Evolutionary conservation across 2,888 invertebrate genomes (phyloP).

Genomic region (Nomada ruficornis): DNA sequence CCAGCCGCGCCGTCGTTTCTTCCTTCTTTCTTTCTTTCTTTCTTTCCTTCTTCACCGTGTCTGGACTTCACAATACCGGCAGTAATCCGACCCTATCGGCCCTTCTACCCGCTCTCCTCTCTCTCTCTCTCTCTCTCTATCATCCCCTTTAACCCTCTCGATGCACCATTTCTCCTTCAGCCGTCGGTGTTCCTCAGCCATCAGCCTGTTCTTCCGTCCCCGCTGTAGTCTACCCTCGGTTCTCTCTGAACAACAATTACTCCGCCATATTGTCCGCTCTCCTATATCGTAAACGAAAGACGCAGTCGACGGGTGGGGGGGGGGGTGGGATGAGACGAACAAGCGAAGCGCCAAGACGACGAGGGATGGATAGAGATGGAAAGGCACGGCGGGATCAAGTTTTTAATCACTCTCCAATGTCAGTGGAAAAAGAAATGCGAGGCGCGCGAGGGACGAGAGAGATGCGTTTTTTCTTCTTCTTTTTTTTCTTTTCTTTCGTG

Average conservation of each 20-base stretch:
- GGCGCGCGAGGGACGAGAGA: constrained; percentile 38
- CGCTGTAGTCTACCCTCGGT: constrained; percentile 41
- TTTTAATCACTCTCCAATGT: constrained; percentile 80
- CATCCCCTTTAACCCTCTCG: background rate
- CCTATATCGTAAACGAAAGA: constrained; percentile 73
- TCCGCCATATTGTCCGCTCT: constrained; percentile 75
- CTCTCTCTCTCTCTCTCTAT: background rate
- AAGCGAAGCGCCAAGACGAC: constrained; percentile 54
- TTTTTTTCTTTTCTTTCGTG: constrained; percentile 19
- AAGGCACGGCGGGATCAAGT: constrained; percentile 75
- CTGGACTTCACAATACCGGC: constrained; percentile 77
- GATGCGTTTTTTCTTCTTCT: constrained; percentile 9
- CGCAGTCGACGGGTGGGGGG: constrained; percentile 40
- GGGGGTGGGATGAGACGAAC: background rate
- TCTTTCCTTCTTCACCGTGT: constrained; percentile 66
- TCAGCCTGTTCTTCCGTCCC: constrained; percentile 26
- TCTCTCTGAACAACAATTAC: constrained; percentile 77
- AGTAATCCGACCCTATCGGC: constrained; percentile 79
- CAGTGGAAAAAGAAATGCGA: constrained; percentile 73
- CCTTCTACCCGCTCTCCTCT: constrained; percentile 37
- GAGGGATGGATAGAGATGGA: constrained; percentile 69
- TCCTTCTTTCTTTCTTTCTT: constrained; percentile 48
- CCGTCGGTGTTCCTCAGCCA: constrained; percentile 12
- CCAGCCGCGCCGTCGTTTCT: constrained; percentile 47
- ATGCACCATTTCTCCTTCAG: constrained; percentile 24